Conservation (phyloP, 2,113 vertebrate genomes). For the Oostethus manadensis region DNA sequence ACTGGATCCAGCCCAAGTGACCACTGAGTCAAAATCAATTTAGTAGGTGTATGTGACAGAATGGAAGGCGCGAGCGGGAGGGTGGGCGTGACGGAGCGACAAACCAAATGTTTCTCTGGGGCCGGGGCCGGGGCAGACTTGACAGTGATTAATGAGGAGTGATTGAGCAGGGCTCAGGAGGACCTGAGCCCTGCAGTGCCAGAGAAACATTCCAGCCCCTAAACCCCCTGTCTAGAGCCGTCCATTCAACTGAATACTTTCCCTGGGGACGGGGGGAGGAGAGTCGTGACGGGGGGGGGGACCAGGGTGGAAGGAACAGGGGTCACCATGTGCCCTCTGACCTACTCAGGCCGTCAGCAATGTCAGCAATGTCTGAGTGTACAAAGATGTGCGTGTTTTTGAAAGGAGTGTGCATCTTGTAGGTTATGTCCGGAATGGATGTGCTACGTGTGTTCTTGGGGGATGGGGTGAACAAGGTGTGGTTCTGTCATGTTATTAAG, state of each 20-base stretch:
- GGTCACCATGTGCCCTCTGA: constrained; percentile 64
- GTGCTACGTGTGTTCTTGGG: constrained; percentile 5
- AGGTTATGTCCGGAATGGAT: background rate
- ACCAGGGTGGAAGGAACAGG: constrained; percentile 27
- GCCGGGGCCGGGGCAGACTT: constrained; percentile 51
- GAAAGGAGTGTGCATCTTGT: background rate
- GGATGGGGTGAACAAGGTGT: background rate
- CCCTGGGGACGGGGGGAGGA: constrained; percentile 49
- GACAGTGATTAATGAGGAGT: constrained; percentile 78
- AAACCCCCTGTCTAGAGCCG: constrained; percentile 71
- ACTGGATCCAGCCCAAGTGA: background rate
- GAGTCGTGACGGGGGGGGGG: constrained; percentile 35
- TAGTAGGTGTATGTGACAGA: constrained; percentile 21
- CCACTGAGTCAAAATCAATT: background rate
- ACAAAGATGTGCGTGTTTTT: constrained; percentile 9
- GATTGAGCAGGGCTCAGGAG: constrained; percentile 71
- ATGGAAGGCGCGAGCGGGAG: constrained; percentile 10
- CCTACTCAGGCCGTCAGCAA: constrained; percentile 49
- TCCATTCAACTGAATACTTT: constrained; percentile 69
- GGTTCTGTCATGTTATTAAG: constrained; percentile 1
- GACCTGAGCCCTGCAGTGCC: constrained; percentile 64
- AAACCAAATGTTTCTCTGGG: constrained; percentile 35
- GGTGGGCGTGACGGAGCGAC: constrained; percentile 18
- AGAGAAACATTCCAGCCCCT: constrained; percentile 72
- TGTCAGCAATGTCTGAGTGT: constrained; percentile 21